Conservation (phyloP, 1,140 invertebrate genomes). For the Ceratosolen solmsi region DNA sequence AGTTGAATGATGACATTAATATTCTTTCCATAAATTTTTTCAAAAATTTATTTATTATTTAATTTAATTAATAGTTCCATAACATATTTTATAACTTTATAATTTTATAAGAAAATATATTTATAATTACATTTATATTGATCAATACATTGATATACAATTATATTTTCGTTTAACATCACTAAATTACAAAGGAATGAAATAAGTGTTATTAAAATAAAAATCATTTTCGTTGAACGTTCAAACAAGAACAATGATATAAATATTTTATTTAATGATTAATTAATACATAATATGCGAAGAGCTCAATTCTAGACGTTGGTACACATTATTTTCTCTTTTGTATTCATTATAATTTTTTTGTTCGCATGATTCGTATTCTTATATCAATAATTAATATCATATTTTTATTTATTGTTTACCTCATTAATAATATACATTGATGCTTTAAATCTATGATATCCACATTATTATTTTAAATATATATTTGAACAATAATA, state of each 20-base stretch:
- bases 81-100: too few species aligned
- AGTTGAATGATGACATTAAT: too few species aligned
- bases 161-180: too few species aligned
- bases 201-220: neutral
- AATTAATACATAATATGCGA: constrained; percentile 33
- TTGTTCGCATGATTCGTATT: constrained; percentile 35
- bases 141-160: too few species aligned
- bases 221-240: constrained; percentile 47
- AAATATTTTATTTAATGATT: neutral
- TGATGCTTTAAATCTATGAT: neutral
- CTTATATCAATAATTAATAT: neutral
- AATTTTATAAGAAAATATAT: too few species aligned
- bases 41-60: too few species aligned
- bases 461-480: neutral
- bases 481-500: too few species aligned
- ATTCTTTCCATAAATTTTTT: too few species aligned
- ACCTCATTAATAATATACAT: neutral
- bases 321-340: constrained; percentile 55
- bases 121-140: too few species aligned
- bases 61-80: too few species aligned
- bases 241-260: constrained; percentile 14
- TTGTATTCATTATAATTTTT: neutral
- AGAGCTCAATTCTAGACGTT: constrained; percentile 72
- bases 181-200: too few species aligned
- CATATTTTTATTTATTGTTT: constrained; percentile 46